phyloP scores from a whole-genome alignment of 2,113 vertebrate genomes.

The Phylloscopus trochiloides region DNA sequence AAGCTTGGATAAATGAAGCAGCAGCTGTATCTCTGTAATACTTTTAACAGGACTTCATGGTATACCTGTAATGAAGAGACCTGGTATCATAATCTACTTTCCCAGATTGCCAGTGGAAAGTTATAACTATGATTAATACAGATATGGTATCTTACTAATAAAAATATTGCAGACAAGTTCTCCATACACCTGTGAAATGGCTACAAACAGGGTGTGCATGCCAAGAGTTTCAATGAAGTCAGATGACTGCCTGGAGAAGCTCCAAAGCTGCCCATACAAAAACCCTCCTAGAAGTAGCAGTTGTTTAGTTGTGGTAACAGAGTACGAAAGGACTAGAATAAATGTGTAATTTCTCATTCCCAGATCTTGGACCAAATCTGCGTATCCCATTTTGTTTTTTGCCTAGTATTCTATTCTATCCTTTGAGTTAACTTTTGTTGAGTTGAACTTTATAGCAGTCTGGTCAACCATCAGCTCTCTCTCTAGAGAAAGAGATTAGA shows the following conservation, averaged over 20 bases:
- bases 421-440: neutral
- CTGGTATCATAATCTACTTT: neutral
- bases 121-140: neutral
- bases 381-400: neutral
- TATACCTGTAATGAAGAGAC: neutral
- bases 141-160: neutral
- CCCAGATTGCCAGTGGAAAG: neutral
- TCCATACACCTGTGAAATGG: neutral
- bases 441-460: neutral
- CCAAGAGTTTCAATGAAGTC: neutral
- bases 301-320: neutral
- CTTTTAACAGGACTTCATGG: neutral
- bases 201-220: neutral
- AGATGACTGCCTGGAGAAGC: neutral
- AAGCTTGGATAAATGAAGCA: neutral
- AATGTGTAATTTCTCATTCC: neutral
- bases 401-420: neutral
- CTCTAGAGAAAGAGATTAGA: neutral
- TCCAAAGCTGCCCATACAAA: neutral
- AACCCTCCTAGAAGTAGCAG: neutral
- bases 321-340: neutral
- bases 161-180: neutral
- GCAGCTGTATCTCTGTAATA: neutral
- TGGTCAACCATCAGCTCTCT: neutral
- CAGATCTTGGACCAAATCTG: neutral